Evolutionary conservation across 2,797 vertebrate species (phyloP).

Genomic region (Glossophaga mutica): DNA sequence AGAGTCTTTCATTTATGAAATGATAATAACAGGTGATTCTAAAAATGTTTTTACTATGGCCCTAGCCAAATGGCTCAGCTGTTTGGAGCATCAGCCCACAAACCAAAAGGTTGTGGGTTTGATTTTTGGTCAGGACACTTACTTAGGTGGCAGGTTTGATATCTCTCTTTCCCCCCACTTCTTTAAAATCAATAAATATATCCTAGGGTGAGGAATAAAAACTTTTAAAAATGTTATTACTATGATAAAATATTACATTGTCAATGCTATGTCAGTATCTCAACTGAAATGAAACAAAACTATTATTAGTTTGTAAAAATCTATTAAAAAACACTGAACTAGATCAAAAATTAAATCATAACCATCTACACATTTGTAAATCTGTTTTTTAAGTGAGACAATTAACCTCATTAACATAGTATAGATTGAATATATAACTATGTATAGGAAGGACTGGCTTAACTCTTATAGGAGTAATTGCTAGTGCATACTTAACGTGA

Average conservation of each 20-base stretch:
- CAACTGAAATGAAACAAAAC: slow-evolving; percentile 8
- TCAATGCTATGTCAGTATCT: background rate
- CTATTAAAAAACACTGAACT: background rate
- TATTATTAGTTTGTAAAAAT: background rate
- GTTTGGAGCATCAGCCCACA: background rate
- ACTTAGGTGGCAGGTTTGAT: background rate
- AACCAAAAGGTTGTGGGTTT: background rate
- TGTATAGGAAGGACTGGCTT: background rate
- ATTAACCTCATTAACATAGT: background rate
- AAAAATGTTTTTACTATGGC: background rate
- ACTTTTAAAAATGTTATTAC: background rate
- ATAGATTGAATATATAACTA: background rate
- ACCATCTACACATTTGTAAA: background rate
- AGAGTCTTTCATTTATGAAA: background rate
- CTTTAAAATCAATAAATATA: background rate
- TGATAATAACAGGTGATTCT: background rate
- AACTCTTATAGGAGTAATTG: background rate
- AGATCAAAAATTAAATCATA: background rate
- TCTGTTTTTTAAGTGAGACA: background rate
- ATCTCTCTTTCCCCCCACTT: background rate
- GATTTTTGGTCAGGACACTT: background rate
- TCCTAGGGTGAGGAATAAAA: background rate
- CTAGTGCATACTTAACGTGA: background rate
- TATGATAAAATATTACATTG: slow-evolving; percentile 9
- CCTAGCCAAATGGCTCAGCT: background rate